A percentile compares a stretch with the other conserved stretches of the same genome.
Evolutionary conservation across 64 coral and sea anemone genomes (phyloP).

Genomic region (Orbicella faveolata): DNA sequence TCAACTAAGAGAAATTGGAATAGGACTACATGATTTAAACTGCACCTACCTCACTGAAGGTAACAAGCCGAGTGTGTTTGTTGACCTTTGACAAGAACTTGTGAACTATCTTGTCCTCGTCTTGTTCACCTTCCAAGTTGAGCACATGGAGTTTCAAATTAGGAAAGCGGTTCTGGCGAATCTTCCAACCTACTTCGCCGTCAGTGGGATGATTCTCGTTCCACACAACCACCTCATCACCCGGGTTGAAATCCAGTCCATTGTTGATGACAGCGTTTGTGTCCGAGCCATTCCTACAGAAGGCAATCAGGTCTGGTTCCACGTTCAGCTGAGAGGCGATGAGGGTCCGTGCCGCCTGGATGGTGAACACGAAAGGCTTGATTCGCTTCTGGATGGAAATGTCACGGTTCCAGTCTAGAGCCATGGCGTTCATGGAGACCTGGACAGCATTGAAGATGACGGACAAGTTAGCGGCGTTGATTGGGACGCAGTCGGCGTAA

Average conservation of each 20-base stretch:
- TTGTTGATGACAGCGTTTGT: conserved; percentile 12
- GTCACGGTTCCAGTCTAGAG: conserved; percentile 45
- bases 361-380: conserved; percentile 17
- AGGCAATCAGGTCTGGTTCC: neutral
- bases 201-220: conserved; percentile 37
- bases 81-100: neutral
- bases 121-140: neutral
- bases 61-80: neutral
- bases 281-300: conserved; percentile 24
- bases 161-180: conserved; percentile 6
- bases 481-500: conserved; percentile 38
- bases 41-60: neutral
- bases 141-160: neutral
- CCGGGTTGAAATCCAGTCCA: neutral
- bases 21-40: neutral
- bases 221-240: conserved; percentile 18
- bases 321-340: conserved; percentile 30
- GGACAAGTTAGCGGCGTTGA: conserved; percentile 48
- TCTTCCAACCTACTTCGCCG: conserved; percentile 23
- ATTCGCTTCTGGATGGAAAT: conserved; percentile 53
- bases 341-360: neutral
- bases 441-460: conserved; percentile 4
- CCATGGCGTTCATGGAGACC: neutral
- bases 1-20: neutral
- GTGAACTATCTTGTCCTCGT: neutral